Evolutionary conservation across 2,888 invertebrate genomes (phyloP).

Genomic region (Ischnura elegans): DNA sequence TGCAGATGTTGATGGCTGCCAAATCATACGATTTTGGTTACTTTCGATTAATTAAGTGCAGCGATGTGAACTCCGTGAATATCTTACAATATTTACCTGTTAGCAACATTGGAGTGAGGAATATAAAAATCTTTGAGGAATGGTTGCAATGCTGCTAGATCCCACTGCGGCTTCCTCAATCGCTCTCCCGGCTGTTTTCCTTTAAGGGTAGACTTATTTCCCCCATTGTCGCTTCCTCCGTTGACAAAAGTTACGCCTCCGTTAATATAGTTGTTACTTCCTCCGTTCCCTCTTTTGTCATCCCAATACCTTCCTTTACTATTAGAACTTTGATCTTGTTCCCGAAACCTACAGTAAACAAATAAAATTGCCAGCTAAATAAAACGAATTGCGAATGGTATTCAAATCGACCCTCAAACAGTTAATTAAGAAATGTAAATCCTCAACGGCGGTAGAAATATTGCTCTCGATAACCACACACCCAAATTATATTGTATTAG

Average conservation of each 20-base stretch:
- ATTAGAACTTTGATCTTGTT: slow-evolving; percentile 57
- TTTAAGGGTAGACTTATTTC: slow-evolving; percentile 70
- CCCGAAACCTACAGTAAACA: slow-evolving; percentile 58
- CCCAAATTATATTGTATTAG: background rate
- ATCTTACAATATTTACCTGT: slow-evolving; percentile 79
- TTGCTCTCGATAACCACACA: background rate
- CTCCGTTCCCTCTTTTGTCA: slow-evolving; percentile 57
- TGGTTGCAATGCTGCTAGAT: slow-evolving; percentile 85
- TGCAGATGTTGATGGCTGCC: too few relatives aligned
- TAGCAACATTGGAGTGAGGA: slow-evolving; percentile 87
- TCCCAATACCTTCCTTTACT: slow-evolving; percentile 59
- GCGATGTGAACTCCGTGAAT: background rate
- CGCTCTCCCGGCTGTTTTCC: slow-evolving; percentile 77
- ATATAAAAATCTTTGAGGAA: slow-evolving; percentile 96
- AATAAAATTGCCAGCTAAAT: slow-evolving; percentile 15
- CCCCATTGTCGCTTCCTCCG: slow-evolving; percentile 59
- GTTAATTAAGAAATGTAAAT: background rate
- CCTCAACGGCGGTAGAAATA: background rate
- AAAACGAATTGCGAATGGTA: background rate
- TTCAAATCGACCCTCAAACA: background rate
- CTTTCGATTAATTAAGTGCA: background rate
- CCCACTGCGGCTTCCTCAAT: slow-evolving; percentile 90
- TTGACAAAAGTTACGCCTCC: slow-evolving; percentile 44
- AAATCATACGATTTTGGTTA: background rate
- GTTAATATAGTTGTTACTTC: slow-evolving; percentile 21